A percentile compares a stretch with the other conserved stretches of the same genome.
These are phyloP conservation scores for Ferrisia virgata DNA, from an alignment of 2,888 invertebrate species.

Conservation along the genomic window DNA sequence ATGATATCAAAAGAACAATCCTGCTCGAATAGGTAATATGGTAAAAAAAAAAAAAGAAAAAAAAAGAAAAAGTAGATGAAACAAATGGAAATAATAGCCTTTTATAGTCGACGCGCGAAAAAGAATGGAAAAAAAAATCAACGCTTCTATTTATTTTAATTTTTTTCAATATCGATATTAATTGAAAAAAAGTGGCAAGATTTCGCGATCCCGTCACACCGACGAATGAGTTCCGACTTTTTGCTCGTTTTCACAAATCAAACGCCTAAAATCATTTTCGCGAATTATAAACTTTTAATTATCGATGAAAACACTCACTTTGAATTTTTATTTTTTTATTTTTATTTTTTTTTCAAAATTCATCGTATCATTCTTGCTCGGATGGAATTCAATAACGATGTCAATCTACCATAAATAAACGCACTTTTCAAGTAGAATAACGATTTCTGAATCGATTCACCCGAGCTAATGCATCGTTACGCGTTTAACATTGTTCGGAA, in stretches of 20 bases:
- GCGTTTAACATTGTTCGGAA: no score
- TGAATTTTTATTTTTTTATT: background rate
- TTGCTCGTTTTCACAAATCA: background rate
- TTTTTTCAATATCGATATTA: slow-evolving; percentile 37
- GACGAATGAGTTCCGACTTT: background rate
- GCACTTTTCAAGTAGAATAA: background rate
- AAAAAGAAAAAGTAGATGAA: slow-evolving; percentile 18
- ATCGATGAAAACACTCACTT: background rate
- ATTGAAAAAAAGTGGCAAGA: background rate
- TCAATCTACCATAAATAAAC: background rate
- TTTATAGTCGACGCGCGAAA: slow-evolving; percentile 1
- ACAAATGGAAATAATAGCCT: slow-evolving; percentile 38
- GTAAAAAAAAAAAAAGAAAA: slow-evolving; percentile 40
- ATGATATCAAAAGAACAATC: slow-evolving; percentile 43
- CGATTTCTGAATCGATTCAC: background rate
- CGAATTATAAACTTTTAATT: background rate
- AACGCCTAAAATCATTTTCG: background rate
- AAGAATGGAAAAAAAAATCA: slow-evolving; percentile 16
- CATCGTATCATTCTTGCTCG: background rate
- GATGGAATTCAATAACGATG: background rate
- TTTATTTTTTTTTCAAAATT: background rate
- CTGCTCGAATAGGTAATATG: slow-evolving; percentile 9
- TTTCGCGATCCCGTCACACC: background rate
- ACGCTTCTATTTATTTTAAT: slow-evolving; percentile 22
- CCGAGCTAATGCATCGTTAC: background rate